phyloP scores from a whole-genome alignment of 2,888 invertebrate genomes.

The Mesoligia furuncula region DNA sequence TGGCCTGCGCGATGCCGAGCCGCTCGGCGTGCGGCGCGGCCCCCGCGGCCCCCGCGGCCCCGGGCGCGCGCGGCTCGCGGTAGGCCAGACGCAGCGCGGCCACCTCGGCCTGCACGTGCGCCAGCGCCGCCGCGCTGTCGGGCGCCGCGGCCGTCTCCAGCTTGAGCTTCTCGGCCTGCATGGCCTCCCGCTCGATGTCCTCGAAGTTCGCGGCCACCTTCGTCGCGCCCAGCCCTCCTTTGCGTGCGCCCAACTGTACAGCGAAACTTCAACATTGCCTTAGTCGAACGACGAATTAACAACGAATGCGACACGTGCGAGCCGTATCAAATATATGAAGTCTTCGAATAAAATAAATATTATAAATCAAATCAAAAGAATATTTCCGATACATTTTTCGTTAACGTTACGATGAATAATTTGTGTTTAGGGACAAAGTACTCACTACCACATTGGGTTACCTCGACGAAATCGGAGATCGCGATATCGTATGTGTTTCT shows the following conservation, averaged over 20 bases:
- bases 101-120: conserved; percentile 92
- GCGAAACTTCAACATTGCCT: neutral
- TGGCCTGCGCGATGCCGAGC: conserved; percentile 96
- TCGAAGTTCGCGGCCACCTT: conserved; percentile 98
- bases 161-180: conserved; percentile 94
- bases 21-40: conserved; percentile 93
- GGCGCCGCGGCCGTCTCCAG: conserved; percentile 73
- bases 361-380: neutral
- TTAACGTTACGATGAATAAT: neutral
- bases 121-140: conserved; percentile 47
- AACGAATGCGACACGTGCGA: neutral
- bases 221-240: conserved; percentile 97
- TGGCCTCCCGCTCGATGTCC: conserved; percentile 97
- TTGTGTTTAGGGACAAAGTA: neutral
- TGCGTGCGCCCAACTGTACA: conserved; percentile 95
- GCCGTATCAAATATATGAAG: neutral
- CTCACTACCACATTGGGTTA: neutral
- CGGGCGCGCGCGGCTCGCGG: conserved; percentile 89
- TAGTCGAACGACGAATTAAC: neutral
- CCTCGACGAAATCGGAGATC: neutral
- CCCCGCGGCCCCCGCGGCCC: no score
- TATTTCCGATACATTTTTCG: neutral
- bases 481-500: conserved; percentile 4
- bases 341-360: neutral
- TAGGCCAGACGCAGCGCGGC: conserved; percentile 94